phyloP scores from a whole-genome alignment of 92 coral and sea anemone species.

The Palythoa heliodiscus region DNA sequence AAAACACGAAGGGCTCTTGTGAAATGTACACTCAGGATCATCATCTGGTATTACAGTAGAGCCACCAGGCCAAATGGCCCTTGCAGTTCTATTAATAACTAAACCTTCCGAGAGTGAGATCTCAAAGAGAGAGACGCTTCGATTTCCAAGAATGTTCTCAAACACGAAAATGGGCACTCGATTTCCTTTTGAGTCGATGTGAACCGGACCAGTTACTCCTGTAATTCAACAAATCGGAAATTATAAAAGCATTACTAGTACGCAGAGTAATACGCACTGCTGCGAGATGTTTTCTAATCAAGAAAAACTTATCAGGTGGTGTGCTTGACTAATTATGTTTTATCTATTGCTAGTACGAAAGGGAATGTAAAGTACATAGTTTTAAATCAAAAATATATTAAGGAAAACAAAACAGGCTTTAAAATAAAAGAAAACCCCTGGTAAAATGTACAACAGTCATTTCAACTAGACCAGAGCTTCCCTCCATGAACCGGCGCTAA shows the following conservation, averaged over 20 bases:
- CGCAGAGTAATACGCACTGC: too few species aligned
- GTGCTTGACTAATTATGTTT: too few species aligned
- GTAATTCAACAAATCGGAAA: neutral
- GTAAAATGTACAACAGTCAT: too few species aligned
- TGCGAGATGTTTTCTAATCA: too few species aligned
- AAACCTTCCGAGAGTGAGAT: neutral
- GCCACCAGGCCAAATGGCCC: conserved; percentile 40
- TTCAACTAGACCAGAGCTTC: too few species aligned
- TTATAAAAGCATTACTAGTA: neutral
- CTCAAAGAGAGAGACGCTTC: conserved; percentile 11
- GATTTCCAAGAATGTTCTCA: conserved; percentile 15
- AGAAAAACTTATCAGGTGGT: too few species aligned
- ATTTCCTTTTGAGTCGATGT: conserved; percentile 28
- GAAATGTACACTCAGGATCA: conserved; percentile 13
- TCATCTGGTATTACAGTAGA: conserved; percentile 37
- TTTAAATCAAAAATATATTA: too few species aligned
- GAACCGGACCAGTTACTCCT: conserved; percentile 34
- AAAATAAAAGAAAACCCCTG: too few species aligned
- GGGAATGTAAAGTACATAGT: too few species aligned
- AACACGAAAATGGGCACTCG: conserved; percentile 29
- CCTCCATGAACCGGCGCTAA: too few species aligned
- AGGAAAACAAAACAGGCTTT: too few species aligned
- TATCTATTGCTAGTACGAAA: too few species aligned
- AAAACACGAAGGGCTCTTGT: neutral
- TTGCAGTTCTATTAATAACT: neutral